These are phyloP conservation scores for Leptinotarsa rubiginosa DNA, from an alignment of 2,888 invertebrate species.

Conservation along the genomic window DNA sequence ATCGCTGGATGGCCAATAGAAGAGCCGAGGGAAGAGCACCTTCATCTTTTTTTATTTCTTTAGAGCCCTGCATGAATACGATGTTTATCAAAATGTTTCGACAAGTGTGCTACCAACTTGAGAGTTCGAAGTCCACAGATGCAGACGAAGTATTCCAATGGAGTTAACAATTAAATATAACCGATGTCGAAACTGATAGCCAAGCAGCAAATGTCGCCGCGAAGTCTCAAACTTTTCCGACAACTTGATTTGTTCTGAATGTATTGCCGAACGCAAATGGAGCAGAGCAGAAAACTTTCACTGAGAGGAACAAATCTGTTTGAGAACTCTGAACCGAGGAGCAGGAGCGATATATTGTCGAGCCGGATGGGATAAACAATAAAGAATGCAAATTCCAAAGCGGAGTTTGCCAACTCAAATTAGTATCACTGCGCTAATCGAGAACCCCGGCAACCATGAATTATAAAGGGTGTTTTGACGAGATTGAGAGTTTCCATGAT, in stretches of 20 bases:
- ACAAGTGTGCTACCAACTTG: too few species aligned
- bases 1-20: too few species aligned
- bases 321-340: constrained; percentile 20
- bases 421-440: constrained; percentile 18
- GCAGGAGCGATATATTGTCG: constrained; percentile 25
- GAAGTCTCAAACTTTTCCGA: constrained; percentile 57
- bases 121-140: constrained; percentile 37
- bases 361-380: constrained; percentile 41
- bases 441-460: background rate
- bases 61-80: too few species aligned
- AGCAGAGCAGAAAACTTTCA: constrained; percentile 39
- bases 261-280: constrained; percentile 44
- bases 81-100: too few species aligned
- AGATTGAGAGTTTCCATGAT: background rate
- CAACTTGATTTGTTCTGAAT: constrained; percentile 53
- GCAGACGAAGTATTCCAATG: constrained; percentile 36
- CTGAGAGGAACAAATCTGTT: constrained; percentile 24
- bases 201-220: constrained; percentile 55
- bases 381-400: constrained; percentile 48
- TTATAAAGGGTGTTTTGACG: background rate
- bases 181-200: constrained; percentile 53
- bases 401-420: constrained; percentile 17
- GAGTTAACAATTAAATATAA: constrained; percentile 46
- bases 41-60: too few species aligned
- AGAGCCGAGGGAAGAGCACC: too few species aligned